Evolutionary conservation across 2,888 invertebrate genomes (phyloP).

Genomic region (Pandemis cinnamomeana): DNA sequence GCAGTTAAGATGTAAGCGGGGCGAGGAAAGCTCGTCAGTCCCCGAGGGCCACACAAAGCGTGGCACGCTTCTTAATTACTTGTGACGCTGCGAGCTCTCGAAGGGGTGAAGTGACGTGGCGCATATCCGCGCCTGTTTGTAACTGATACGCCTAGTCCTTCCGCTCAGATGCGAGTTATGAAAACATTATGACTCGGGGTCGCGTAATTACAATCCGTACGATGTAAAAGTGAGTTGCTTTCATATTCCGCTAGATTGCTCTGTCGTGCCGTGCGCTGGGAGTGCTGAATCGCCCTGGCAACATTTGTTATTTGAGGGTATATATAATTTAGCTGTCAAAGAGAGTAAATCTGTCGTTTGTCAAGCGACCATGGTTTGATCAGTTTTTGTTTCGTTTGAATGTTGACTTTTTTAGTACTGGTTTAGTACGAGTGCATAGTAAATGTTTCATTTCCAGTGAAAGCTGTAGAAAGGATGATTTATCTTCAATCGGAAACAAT

Average conservation of each 20-base stretch:
- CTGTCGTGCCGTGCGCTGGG: neutral
- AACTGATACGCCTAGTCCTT: slow-evolving; percentile 14
- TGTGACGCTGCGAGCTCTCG: slow-evolving; percentile 68
- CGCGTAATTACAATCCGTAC: slow-evolving; percentile 56
- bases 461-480: slow-evolving; percentile 48
- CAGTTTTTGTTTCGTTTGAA: neutral
- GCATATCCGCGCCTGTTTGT: slow-evolving; percentile 42
- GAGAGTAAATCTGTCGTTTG: neutral
- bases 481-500: slow-evolving; percentile 40
- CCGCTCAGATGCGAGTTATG: slow-evolving; percentile 50
- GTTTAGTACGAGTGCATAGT: slow-evolving; percentile 4
- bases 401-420: too few relatives aligned
- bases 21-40: slow-evolving; percentile 63
- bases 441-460: slow-evolving; percentile 43
- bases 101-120: slow-evolving; percentile 53
- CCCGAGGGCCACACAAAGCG: slow-evolving; percentile 62
- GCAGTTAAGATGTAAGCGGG: slow-evolving; percentile 77
- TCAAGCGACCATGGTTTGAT: neutral
- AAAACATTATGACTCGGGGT: slow-evolving; percentile 65
- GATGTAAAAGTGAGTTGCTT: neutral
- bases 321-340: neutral
- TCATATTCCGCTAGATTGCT: neutral
- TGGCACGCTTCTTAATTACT: slow-evolving; percentile 78
- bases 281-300: neutral
- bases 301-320: neutral